phyloP scores from a whole-genome alignment of 2,113 vertebrate species.

The Nothoprocta pentlandii region DNA sequence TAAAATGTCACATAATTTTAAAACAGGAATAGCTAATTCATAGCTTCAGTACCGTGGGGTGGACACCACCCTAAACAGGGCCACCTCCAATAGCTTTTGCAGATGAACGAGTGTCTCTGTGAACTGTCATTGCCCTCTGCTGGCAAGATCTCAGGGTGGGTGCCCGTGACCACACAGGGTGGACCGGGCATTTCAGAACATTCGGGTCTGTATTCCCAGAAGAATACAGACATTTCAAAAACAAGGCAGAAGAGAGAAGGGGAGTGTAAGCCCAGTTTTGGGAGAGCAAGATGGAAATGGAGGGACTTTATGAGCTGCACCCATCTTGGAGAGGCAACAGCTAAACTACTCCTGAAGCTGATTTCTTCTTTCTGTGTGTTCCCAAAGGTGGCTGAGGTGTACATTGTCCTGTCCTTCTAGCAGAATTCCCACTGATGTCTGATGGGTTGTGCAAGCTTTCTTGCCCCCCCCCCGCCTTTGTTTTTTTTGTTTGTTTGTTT shows the following conservation, averaged over 20 bases:
- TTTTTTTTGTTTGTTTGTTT: no score
- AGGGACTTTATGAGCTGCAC: background rate
- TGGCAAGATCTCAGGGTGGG: background rate
- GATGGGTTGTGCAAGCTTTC: background rate
- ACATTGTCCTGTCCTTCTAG: background rate
- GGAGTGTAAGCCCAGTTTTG: background rate
- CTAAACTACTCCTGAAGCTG: background rate
- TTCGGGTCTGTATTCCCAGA: background rate
- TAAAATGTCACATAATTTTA: background rate
- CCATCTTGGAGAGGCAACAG: background rate
- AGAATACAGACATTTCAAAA: background rate
- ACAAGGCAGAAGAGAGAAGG: background rate
- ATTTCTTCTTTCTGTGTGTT: background rate
- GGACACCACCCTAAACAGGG: background rate
- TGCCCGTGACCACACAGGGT: fast-evolving
- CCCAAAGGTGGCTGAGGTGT: background rate
- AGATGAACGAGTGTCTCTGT: fast-evolving
- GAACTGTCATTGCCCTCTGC: constrained; percentile 33
- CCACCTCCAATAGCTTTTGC: fast-evolving
- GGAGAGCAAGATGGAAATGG: background rate
- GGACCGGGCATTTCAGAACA: fast-evolving
- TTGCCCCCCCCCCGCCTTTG: background rate
- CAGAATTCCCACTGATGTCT: background rate
- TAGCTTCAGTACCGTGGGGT: background rate
- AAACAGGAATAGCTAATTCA: background rate